These are phyloP conservation scores for Halcyon malimbica DNA, from an alignment of 2,113 vertebrate genomes.

Conservation along the genomic window DNA sequence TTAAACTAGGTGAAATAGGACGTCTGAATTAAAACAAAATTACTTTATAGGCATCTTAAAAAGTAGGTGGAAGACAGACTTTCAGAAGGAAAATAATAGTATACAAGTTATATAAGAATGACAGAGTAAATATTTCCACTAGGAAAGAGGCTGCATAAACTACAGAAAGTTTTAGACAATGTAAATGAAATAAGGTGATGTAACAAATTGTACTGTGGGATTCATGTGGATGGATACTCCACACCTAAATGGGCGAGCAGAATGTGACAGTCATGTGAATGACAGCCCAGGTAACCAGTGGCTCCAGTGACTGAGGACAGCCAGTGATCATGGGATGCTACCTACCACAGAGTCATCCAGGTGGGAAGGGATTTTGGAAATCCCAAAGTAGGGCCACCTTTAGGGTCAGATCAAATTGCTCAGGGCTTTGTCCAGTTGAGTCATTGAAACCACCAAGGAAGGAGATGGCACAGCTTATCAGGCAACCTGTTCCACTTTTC, in stretches of 20 bases:
- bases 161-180: background rate
- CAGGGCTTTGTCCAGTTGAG: background rate
- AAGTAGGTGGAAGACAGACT: background rate
- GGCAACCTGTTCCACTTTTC: background rate
- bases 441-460: background rate
- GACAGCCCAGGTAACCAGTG: background rate
- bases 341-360: background rate
- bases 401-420: background rate
- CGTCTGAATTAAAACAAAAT: background rate
- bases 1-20: background rate
- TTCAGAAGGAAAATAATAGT: background rate
- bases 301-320: rapidly evolving
- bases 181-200: background rate
- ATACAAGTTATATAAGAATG: background rate
- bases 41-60: background rate
- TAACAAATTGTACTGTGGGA: background rate
- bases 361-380: background rate
- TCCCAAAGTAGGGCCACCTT: background rate
- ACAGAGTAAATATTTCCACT: background rate
- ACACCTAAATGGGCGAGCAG: background rate
- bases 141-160: background rate
- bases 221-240: background rate
- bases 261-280: rapidly evolving
- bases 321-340: rapidly evolving
- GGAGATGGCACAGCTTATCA: background rate